phyloP scores from a whole-genome alignment of 2,888 invertebrate species.

The Ophioninae sp. region DNA sequence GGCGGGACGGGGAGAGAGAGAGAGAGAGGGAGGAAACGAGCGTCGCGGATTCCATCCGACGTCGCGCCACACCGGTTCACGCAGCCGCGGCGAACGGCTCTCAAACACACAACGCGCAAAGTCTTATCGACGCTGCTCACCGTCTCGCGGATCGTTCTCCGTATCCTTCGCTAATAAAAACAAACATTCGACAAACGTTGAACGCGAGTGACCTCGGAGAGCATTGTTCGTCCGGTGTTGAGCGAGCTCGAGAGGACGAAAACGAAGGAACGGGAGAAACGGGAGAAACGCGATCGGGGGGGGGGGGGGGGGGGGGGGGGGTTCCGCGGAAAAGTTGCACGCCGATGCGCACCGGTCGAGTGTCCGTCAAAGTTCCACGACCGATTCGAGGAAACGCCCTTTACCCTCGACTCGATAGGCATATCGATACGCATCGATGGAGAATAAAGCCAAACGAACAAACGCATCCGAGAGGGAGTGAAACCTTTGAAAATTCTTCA shows the following conservation, averaged over 20 bases:
- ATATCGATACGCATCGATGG: not conserved
- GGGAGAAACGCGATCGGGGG: not conserved
- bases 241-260: not conserved
- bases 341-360: slow-evolving; percentile 2
- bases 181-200: not conserved
- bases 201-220: not conserved
- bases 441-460: not conserved
- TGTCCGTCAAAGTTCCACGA: not conserved
- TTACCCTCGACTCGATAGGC: not conserved
- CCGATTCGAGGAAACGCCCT: not conserved
- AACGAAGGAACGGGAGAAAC: not conserved
- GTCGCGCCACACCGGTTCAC: slow-evolving; percentile 77
- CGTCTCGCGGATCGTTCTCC: not conserved
- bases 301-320: not conserved
- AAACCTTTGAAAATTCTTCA: not conserved
- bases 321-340: not conserved
- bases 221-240: not conserved
- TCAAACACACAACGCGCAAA: slow-evolving; percentile 41
- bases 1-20: not conserved
- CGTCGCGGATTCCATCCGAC: slow-evolving; percentile 67
- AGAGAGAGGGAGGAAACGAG: slow-evolving; percentile 38
- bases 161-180: not conserved
- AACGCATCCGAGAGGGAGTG: not conserved
- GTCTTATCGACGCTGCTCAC: slow-evolving; percentile 35
- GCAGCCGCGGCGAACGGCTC: slow-evolving; percentile 79